Evolutionary conservation across 2,113 vertebrate species (phyloP).

Genomic region (Zosterops hypoxanthus): DNA sequence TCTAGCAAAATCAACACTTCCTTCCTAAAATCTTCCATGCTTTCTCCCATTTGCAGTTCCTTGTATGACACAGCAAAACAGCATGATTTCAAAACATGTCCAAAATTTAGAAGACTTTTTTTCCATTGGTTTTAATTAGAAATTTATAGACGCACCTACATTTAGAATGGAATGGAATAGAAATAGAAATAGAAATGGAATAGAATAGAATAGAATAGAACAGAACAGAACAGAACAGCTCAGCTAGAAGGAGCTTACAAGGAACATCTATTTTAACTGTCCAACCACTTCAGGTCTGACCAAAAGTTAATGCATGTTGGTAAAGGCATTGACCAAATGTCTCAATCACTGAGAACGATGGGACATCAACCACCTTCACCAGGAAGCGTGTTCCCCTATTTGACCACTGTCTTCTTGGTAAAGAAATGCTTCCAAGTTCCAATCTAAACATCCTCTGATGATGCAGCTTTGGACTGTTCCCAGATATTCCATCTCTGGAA

Average conservation of each 20-base stretch:
- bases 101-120: background rate
- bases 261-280: background rate
- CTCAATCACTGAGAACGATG: background rate
- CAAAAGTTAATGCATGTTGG: background rate
- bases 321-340: background rate
- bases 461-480: background rate
- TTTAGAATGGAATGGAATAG: background rate
- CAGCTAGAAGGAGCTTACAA: background rate
- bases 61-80: background rate
- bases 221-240: background rate
- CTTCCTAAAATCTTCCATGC: background rate
- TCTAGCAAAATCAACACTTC: background rate
- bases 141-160: background rate
- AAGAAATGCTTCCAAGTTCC: background rate
- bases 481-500: background rate
- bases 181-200: background rate
- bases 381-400: background rate
- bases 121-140: background rate
- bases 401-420: background rate
- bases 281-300: too few relatives aligned
- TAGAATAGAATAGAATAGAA: background rate
- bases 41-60: background rate
- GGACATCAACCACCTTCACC: fast-evolving
- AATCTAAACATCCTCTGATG: background rate
- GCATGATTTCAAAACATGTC: background rate